Base-by-base conservation (phyloP, 2,113 vertebrate genomes). In the Hiodon alosoides region DNA sequence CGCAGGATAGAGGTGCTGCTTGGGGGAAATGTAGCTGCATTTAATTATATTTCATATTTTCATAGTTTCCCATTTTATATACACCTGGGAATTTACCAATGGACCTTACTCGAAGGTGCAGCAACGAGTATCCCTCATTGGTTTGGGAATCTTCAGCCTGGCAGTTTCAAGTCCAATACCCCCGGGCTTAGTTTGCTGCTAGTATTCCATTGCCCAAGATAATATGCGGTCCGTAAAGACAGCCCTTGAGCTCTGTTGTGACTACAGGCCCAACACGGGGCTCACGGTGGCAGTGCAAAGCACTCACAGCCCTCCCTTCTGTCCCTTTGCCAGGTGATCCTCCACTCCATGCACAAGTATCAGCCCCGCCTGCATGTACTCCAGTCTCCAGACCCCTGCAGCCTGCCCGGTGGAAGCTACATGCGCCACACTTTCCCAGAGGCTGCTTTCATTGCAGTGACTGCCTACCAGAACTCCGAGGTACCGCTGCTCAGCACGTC, bases 311-410 rank as follows among this genome's bases (percentile, higher is more conserved):
- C 11, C 46, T 13, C 10, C 6, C 10, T 0, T 64, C 16, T 17
- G n/a, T 65, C 69, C 72, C 47, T 67, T 2, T 67, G 54, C 8
- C 78, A 88, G 83, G 78, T 88, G 66, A 77, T 88, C 51, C 83
- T 87, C 17, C 84, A 87, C 62, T 86, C 84, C 57, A 84, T 87
- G 86, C 85, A 87, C 62, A 84, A 84, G 53, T 87, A 86, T 55
- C 79, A 69, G 62, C 84, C 85, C 9, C 79, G 83, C 65, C 67
- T 87, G 60, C 81, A 83, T 72, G 74, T 87, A 53, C 74, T 86
- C 17, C 79, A 80, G 71, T 78, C 78, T 31, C 80, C 81, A 3
- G 80, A 79, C 31, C 76, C 77, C 47, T 54, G 73, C 65, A 55
- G 46, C 69, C 78, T 71, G 13, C 59, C 71, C 3, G 14, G 46